Percentiles rank a stretch among this genome's conserved stretches.
These are phyloP conservation scores for Cynaeus angustus DNA, from an alignment of 2,888 invertebrate genomes.

Conservation along the genomic window DNA sequence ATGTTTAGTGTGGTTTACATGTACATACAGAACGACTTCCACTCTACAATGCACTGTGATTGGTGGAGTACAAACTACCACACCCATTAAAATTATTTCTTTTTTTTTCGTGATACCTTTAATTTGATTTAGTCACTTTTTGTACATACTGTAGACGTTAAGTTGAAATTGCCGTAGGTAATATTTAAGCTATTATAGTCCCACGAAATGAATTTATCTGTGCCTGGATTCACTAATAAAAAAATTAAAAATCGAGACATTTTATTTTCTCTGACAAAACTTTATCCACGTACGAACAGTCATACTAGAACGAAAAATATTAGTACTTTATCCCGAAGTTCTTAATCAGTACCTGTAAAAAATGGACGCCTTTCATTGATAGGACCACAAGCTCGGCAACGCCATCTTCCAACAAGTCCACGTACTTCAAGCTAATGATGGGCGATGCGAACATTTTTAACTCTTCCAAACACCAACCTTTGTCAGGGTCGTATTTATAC, in stretches of 20 bases:
- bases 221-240: conserved; percentile 71
- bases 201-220: conserved; percentile 70
- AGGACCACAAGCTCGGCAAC: conserved; percentile 79
- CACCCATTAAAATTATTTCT: conserved; percentile 8
- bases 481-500: conserved; percentile 70
- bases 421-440: conserved; percentile 75
- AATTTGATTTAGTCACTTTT: conserved; percentile 51
- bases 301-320: conserved; percentile 59
- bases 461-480: conserved; percentile 72
- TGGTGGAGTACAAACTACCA: conserved; percentile 16
- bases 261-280: conserved; percentile 61
- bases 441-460: conserved; percentile 76
- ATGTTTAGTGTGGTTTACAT: conserved; percentile 5
- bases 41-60: conserved; percentile 1
- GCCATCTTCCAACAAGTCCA: conserved; percentile 81
- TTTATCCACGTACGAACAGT: conserved; percentile 60
- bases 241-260: conserved; percentile 52
- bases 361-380: conserved; percentile 79
- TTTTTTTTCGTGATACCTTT: conserved; percentile 43
- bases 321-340: conserved; percentile 6
- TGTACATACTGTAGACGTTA: conserved; percentile 66
- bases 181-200: conserved; percentile 67
- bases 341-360: conserved; percentile 74
- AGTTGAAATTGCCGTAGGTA: conserved; percentile 63
- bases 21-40: conserved; percentile 15